These are phyloP conservation scores for Clarias platycephalus DNA, from an alignment of 2,797 vertebrate genomes.

Conservation along the genomic window DNA sequence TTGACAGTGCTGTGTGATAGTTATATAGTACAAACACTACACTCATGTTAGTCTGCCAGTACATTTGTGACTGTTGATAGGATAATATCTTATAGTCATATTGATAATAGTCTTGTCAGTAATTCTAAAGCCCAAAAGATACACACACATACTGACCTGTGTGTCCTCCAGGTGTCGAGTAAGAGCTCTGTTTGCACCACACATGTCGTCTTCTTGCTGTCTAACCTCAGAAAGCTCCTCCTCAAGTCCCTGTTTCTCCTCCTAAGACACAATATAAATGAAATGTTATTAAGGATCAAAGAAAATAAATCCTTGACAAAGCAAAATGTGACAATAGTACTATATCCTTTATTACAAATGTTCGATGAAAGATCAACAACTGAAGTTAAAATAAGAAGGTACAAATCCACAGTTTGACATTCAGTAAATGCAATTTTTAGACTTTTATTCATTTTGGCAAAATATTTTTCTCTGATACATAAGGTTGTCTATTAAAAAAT, in stretches of 20 bases:
- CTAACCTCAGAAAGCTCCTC: conserved; percentile 73
- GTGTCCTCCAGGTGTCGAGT: conserved; percentile 80
- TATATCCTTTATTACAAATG: not conserved
- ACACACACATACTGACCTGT: conserved; percentile 74
- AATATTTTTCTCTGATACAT: too few species aligned
- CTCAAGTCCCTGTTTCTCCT: conserved; percentile 80
- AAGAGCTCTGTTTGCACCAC: conserved; percentile 74
- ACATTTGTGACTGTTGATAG: not conserved
- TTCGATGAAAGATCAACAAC: not conserved
- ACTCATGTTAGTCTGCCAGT: not conserved
- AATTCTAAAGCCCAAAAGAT: not conserved
- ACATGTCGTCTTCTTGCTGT: conserved; percentile 80
- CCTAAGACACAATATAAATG: conserved; percentile 64
- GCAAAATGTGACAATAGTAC: not conserved
- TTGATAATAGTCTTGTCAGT: not conserved
- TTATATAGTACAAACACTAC: not conserved
- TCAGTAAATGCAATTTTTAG: too few species aligned
- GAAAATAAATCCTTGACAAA: not conserved
- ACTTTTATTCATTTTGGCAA: too few species aligned
- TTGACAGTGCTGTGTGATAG: not conserved
- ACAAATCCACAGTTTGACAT: too few species aligned
- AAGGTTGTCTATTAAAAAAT: too few species aligned
- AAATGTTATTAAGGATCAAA: not conserved
- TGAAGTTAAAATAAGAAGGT: not conserved
- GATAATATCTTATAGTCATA: not conserved